phyloP scores from a whole-genome alignment of 2,888 invertebrate genomes.

The Papilio protenor region DNA sequence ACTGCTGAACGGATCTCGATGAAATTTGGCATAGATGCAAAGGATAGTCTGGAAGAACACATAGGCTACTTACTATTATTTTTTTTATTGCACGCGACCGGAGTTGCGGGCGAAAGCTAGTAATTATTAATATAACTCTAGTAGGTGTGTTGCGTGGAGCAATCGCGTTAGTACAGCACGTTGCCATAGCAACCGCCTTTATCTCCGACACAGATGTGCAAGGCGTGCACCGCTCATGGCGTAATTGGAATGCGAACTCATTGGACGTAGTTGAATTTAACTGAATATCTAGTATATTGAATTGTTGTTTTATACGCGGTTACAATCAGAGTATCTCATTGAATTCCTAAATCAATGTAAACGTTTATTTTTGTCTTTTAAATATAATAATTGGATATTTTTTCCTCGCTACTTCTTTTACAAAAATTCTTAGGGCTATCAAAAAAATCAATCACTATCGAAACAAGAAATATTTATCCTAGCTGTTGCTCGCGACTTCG shows the following conservation, averaged over 20 bases:
- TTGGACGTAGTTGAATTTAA: not conserved
- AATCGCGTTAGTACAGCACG: slow-evolving; percentile 11
- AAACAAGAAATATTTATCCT: not conserved
- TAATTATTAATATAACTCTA: no score
- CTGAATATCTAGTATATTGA: slow-evolving; percentile 13
- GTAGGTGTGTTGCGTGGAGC: not conserved
- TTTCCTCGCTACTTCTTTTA: not conserved
- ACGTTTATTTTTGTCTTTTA: not conserved
- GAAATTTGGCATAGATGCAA: no score
- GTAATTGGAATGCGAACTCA: slow-evolving; percentile 19
- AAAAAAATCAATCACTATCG: not conserved
- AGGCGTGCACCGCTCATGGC: slow-evolving; percentile 3
- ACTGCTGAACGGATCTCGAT: no score
- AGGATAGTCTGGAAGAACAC: no score
- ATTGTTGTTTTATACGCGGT: not conserved
- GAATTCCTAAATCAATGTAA: no score
- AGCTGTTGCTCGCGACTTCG: no score
- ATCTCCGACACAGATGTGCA: slow-evolving; percentile 31
- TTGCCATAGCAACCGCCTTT: slow-evolving; percentile 23
- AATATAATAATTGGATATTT: not conserved
- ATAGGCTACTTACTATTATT: no score
- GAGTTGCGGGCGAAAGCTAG: no score
- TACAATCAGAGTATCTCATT: not conserved
- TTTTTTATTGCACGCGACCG: no score
- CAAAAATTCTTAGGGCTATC: not conserved